phyloP scores from a whole-genome alignment of 2,888 invertebrate species.

The Zygogramma bicolorata region DNA sequence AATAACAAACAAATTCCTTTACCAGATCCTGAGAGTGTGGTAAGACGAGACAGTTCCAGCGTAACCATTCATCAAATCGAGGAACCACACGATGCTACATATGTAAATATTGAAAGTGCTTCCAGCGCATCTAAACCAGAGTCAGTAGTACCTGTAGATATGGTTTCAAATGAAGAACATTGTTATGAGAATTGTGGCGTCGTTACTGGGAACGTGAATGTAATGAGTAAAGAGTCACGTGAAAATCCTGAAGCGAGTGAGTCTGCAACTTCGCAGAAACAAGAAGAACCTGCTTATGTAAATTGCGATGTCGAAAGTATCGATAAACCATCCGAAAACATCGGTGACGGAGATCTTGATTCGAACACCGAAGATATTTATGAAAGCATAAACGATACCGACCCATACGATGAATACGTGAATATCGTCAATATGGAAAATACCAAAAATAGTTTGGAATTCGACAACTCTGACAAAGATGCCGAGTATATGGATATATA shows the following conservation, averaged over 20 bases:
- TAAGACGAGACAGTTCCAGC: background rate
- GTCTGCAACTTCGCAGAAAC: background rate
- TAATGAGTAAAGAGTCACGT: background rate
- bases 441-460: constrained; percentile 48
- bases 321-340: constrained; percentile 24
- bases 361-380: constrained; percentile 14
- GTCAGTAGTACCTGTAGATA: background rate
- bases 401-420: constrained; percentile 56
- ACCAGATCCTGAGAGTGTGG: background rate
- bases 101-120: background rate
- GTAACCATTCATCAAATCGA: background rate
- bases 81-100: background rate
- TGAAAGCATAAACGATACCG: constrained; percentile 15
- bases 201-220: background rate
- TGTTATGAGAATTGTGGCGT: background rate
- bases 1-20: background rate
- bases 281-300: constrained; percentile 9
- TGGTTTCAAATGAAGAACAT: background rate
- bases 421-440: constrained; percentile 56
- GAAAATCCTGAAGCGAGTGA: background rate
- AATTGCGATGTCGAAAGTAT: constrained; percentile 11
- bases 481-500: constrained; percentile 62
- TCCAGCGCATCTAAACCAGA: background rate
- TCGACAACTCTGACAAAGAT: constrained; percentile 63
- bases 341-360: background rate